phyloP scores from a whole-genome alignment of 64 coral and sea anemone species.

The Pocillopora verrucosa region DNA sequence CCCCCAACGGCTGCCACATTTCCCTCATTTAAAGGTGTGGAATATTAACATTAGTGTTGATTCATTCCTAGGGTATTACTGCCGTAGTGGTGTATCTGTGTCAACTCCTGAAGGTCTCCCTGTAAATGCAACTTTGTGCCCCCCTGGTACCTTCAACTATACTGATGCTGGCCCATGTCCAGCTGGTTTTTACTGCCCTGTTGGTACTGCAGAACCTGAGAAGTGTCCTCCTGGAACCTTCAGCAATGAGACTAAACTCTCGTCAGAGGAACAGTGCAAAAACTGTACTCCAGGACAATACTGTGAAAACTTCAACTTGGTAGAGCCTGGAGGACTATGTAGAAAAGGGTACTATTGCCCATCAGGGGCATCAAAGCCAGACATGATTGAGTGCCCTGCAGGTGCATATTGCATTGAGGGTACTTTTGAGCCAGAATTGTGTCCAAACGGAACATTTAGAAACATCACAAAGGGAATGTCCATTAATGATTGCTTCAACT shows the following conservation, averaged over 20 bases:
- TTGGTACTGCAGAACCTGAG: slow-evolving; percentile 76
- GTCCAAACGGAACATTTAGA: slow-evolving; percentile 84
- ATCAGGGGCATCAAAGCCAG: slow-evolving; percentile 58
- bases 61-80: slow-evolving; percentile 80
- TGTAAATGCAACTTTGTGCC: slow-evolving; percentile 76
- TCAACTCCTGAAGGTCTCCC: slow-evolving; percentile 71
- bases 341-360: slow-evolving; percentile 88
- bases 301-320: slow-evolving; percentile 79
- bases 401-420: slow-evolving; percentile 75
- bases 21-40: neutral
- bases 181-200: slow-evolving; percentile 76
- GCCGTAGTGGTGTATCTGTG: slow-evolving; percentile 82
- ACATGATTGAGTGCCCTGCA: slow-evolving; percentile 84
- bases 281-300: slow-evolving; percentile 91
- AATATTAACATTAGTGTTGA: neutral
- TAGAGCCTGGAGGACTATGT: slow-evolving; percentile 61
- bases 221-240: slow-evolving; percentile 94
- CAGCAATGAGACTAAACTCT: slow-evolving; percentile 76
- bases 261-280: slow-evolving; percentile 70
- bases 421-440: slow-evolving; percentile 58
- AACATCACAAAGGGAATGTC: slow-evolving; percentile 73
- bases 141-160: slow-evolving; percentile 92
- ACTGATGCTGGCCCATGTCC: slow-evolving; percentile 95
- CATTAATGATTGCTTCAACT: slow-evolving; percentile 74
- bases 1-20: neutral